These are phyloP conservation scores for Labroides dimidiatus DNA, from an alignment of 2,797 vertebrate genomes.

Conservation along the genomic window DNA sequence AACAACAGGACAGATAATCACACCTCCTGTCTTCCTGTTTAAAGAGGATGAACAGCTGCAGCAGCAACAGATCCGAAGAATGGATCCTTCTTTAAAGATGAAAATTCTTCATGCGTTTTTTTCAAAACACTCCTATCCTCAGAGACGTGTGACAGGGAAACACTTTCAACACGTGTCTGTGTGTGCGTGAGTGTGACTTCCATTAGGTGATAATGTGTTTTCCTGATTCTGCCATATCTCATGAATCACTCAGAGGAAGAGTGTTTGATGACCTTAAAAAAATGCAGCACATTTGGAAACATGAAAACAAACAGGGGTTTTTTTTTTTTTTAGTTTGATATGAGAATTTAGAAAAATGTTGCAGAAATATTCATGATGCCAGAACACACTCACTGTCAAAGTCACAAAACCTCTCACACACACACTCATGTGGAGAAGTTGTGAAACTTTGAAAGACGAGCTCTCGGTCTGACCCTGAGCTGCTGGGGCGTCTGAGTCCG, in stretches of 20 bases:
- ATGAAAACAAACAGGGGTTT: neutral
- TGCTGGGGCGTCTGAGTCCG: too few species aligned
- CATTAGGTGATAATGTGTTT: conserved; percentile 35
- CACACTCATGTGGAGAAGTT: neutral
- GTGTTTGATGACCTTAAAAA: conserved; percentile 7
- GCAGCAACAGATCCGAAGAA: neutral
- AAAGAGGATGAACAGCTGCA: neutral
- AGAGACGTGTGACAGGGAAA: conserved; percentile 21
- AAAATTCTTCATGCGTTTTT: neutral
- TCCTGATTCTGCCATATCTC: conserved; percentile 15
- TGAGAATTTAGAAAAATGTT: too few species aligned
- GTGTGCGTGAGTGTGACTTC: conserved; percentile 5
- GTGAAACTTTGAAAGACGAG: too few species aligned
- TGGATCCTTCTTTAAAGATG: neutral
- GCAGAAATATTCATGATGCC: neutral
- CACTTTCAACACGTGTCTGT: conserved; percentile 8
- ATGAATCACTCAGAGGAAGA: conserved; percentile 10
- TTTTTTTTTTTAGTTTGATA: too few species aligned
- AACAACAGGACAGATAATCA: neutral
- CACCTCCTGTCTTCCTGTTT: neutral
- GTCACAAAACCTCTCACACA: neutral
- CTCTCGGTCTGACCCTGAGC: too few species aligned
- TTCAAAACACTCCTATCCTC: neutral
- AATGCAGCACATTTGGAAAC: neutral
- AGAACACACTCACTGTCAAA: neutral